Conservation (phyloP, 2,113 vertebrate species). For the Diadophis punctatus region DNA sequence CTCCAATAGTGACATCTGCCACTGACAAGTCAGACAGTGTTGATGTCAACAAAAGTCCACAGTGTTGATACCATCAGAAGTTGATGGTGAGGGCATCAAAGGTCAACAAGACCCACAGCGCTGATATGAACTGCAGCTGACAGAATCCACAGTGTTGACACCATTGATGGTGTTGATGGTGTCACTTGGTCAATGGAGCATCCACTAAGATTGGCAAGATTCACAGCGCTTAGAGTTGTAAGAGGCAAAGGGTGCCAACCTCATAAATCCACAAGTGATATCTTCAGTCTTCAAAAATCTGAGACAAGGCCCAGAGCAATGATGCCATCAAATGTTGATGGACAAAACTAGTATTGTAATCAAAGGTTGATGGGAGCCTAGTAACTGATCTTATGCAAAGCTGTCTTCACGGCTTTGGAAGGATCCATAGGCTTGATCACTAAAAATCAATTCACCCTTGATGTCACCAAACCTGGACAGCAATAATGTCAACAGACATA, state of each 20-base stretch:
- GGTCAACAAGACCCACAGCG: slow-evolving; percentile 12
- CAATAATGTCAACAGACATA: not conserved
- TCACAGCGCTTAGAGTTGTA: slow-evolving; percentile 6
- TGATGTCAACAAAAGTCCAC: slow-evolving; percentile 16
- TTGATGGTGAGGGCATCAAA: slow-evolving; percentile 12
- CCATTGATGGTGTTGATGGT: slow-evolving; percentile 2
- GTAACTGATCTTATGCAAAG: not conserved
- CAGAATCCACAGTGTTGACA: slow-evolving; percentile 31
- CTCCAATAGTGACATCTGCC: not conserved
- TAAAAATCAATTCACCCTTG: not conserved
- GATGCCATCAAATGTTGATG: not conserved
- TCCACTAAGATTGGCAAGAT: not conserved
- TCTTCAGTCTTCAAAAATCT: slow-evolving; percentile 6
- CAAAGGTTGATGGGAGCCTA: not conserved
- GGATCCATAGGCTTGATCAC: not conserved
- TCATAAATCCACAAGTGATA: slow-evolving; percentile 18
- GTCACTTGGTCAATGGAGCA: not conserved
- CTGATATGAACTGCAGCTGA: slow-evolving; percentile 14
- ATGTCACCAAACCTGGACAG: not conserved
- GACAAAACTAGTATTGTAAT: not conserved
- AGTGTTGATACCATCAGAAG: slow-evolving; percentile 23
- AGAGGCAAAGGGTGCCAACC: not conserved
- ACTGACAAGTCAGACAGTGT: not conserved
- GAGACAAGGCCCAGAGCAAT: not conserved
- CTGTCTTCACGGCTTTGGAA: slow-evolving; percentile 1